A percentile compares a stretch with the other conserved stretches of the same genome.
Conservation (phyloP, 2,797 vertebrate genomes). For the Poliocrania exsul region DNA sequence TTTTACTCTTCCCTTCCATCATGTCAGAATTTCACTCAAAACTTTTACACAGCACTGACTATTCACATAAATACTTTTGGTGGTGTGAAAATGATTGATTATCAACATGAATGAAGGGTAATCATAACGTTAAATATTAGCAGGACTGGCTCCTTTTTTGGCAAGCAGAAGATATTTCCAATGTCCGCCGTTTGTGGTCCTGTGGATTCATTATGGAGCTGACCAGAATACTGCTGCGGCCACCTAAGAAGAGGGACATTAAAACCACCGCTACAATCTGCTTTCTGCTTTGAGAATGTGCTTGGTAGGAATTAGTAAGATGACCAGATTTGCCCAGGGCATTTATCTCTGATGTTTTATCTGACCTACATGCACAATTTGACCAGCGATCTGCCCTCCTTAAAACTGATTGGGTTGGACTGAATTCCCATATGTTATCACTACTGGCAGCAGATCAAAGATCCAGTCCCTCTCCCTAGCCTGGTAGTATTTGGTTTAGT, state of each 20-base stretch:
- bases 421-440: neutral
- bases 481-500: neutral
- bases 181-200: neutral
- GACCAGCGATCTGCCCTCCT: neutral
- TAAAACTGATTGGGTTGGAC: neutral
- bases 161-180: neutral
- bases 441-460: neutral
- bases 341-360: neutral
- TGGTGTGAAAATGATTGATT: neutral
- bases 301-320: neutral
- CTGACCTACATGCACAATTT: neutral
- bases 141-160: neutral
- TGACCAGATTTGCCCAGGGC: neutral
- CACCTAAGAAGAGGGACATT: neutral
- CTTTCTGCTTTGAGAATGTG: neutral
- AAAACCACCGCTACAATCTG: neutral
- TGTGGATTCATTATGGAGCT: neutral
- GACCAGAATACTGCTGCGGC: neutral
- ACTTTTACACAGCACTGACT: neutral
- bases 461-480: neutral
- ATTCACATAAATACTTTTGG: neutral
- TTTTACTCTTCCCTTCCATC: neutral
- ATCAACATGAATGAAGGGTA: neutral
- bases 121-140: neutral
- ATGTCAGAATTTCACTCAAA: neutral